phyloP scores from a whole-genome alignment of 1,140 invertebrate species.

The Paramacrobiotus metropolitanus region DNA sequence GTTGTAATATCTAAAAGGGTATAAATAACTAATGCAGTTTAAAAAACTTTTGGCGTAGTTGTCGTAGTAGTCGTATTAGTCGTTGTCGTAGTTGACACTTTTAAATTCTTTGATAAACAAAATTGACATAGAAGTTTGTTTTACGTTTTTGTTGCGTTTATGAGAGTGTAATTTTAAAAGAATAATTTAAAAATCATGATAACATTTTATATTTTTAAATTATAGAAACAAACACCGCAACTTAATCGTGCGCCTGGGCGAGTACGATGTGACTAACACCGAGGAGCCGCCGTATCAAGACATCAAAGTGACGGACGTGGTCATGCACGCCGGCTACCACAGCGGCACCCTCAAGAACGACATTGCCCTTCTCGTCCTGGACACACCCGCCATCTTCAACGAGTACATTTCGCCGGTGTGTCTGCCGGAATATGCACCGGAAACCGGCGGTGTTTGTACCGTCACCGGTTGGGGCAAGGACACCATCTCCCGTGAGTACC shows the following conservation, averaged over 20 bases:
- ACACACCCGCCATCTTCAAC: neutral
- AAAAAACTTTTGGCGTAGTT: too few species aligned
- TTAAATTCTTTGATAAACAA: too few species aligned
- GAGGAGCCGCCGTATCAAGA: neutral
- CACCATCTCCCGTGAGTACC: neutral
- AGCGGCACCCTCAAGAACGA: neutral
- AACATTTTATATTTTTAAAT: too few species aligned
- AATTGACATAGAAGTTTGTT: too few species aligned
- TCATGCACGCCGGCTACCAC: constrained; percentile 1
- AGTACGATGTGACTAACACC: neutral
- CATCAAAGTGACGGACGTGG: constrained; percentile 3
- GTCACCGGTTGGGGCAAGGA: neutral
- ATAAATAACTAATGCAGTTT: too few species aligned
- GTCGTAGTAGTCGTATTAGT: too few species aligned
- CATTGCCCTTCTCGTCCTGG: neutral
- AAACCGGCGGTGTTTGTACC: neutral
- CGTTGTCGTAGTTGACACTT: too few species aligned
- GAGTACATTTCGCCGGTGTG: neutral
- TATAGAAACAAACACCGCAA: neutral
- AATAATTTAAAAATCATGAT: too few species aligned
- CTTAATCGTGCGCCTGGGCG: neutral
- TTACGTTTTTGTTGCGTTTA: too few species aligned
- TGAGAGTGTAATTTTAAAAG: too few species aligned
- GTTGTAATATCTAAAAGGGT: too few species aligned
- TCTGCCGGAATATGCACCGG: neutral